phyloP scores from a whole-genome alignment of 2,888 invertebrate species.

The Crocallis elinguaria region DNA sequence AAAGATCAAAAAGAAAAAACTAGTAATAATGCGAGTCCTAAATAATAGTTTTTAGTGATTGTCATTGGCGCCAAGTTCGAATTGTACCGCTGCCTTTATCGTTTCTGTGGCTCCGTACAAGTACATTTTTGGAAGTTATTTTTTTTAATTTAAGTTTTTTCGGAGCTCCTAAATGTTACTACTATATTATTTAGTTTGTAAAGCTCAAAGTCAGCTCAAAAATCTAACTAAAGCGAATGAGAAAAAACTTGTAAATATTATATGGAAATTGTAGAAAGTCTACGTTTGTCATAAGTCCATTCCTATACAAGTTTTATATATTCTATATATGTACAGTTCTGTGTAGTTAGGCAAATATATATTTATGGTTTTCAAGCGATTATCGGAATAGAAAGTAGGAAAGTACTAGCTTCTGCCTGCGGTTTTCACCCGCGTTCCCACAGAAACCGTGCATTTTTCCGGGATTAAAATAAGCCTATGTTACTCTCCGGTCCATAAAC shows the following conservation, averaged over 20 bases:
- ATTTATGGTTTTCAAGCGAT: not conserved
- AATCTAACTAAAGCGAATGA: conserved; percentile 46
- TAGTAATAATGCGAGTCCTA: no score
- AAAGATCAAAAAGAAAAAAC: no score
- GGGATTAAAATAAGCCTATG: no score
- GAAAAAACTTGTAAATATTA: conserved; percentile 68
- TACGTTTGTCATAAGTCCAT: conserved; percentile 57
- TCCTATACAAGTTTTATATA: conserved; percentile 70
- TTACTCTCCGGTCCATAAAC: no score
- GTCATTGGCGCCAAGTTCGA: not conserved
- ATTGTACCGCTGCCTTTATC: not conserved
- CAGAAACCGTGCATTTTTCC: no score
- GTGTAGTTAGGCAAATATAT: conserved; percentile 9
- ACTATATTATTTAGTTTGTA: conserved; percentile 70
- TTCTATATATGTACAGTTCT: conserved; percentile 38
- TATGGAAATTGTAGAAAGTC: conserved; percentile 48
- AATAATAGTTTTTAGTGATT: not conserved
- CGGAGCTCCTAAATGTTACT: conserved; percentile 47
- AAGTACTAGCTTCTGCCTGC: no score
- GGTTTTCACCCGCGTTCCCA: no score
- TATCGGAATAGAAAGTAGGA: not conserved
- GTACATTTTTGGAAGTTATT: conserved; percentile 55
- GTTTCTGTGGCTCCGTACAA: conserved; percentile 48
- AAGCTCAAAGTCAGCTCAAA: conserved; percentile 84
- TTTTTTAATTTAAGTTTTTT: conserved; percentile 30